Conservation (phyloP, 2,113 vertebrate genomes). For the Diadophis punctatus region DNA sequence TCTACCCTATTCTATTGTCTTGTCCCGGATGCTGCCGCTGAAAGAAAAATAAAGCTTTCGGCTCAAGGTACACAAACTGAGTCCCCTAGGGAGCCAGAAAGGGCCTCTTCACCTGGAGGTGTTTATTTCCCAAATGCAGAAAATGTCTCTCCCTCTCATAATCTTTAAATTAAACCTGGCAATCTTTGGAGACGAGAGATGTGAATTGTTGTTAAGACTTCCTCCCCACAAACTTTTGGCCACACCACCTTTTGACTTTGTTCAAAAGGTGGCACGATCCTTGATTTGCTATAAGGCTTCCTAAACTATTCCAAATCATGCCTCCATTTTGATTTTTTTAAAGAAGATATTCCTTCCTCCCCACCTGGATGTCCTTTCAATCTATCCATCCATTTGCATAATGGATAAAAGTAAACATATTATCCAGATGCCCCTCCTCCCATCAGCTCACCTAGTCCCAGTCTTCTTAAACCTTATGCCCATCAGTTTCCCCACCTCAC, state of each 20-base stretch:
- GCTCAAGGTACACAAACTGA: not conserved
- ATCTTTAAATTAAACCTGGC: not conserved
- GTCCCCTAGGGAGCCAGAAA: not conserved
- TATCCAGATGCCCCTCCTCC: not conserved
- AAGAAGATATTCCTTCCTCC: not conserved
- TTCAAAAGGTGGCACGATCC: not conserved
- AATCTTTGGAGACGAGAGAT: not conserved
- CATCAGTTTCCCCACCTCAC: not conserved
- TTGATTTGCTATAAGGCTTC: not conserved
- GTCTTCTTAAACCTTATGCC: not conserved
- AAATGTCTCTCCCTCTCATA: not conserved
- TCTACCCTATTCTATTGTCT: not conserved
- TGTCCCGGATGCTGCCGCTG: not conserved
- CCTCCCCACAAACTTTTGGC: not conserved
- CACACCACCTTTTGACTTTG: not conserved
- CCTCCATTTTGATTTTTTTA: not conserved
- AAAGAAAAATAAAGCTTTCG: not conserved
- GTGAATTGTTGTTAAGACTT: not conserved
- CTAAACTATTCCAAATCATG: not conserved
- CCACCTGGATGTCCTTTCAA: not conserved
- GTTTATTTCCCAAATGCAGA: not conserved
- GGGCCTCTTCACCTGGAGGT: not conserved
- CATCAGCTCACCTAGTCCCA: not conserved
- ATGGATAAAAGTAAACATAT: not conserved
- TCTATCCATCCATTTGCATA: not conserved